Percentiles rank a stretch among this genome's conserved stretches.
Evolutionary conservation across 2,888 invertebrate species (phyloP).

Genomic region (Metellina segmentata): DNA sequence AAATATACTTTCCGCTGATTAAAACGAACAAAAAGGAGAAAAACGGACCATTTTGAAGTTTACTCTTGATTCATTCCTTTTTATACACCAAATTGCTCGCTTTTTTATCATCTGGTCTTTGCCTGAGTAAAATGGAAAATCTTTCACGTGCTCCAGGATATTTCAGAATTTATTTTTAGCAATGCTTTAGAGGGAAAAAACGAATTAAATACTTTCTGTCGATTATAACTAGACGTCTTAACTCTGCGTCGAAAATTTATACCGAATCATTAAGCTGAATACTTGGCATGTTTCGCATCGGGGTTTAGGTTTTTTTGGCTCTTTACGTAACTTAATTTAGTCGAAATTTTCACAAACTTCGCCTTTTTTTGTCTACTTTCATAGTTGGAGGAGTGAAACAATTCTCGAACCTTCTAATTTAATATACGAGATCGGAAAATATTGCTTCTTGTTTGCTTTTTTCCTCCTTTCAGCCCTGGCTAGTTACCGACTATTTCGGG

Average conservation of each 20-base stretch:
- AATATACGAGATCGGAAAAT: too few relatives aligned
- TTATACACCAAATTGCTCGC: not conserved
- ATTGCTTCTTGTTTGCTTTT: too few relatives aligned
- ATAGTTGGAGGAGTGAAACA: too few relatives aligned
- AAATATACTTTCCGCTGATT: slow-evolving; percentile 42
- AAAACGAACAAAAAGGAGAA: slow-evolving; percentile 13
- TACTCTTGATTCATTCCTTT: slow-evolving; percentile 41
- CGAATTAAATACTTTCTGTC: slow-evolving; percentile 1
- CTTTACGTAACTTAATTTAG: too few relatives aligned
- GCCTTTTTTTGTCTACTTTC: too few relatives aligned
- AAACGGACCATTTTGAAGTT: slow-evolving; percentile 28
- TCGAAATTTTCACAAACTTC: too few relatives aligned
- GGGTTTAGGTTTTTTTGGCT: too few relatives aligned
- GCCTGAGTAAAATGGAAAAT: not conserved
- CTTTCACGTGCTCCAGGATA: slow-evolving; percentile 23
- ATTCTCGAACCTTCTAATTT: too few relatives aligned
- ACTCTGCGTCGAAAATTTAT: slow-evolving; percentile 8
- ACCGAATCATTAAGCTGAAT: not conserved
- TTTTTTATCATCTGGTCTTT: slow-evolving; percentile 22
- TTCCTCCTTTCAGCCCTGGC: too few relatives aligned
- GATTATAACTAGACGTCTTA: slow-evolving; percentile 1
- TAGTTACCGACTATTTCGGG: too few relatives aligned
- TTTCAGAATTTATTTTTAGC: slow-evolving; percentile 30
- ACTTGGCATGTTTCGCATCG: not conserved
- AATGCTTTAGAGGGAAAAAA: slow-evolving; percentile 15